Evolutionary conservation across 2,888 invertebrate genomes (phyloP), one percentile per base, ranked within the genome.

Genomic region (Teleogryllus oceanicus): DNA sequence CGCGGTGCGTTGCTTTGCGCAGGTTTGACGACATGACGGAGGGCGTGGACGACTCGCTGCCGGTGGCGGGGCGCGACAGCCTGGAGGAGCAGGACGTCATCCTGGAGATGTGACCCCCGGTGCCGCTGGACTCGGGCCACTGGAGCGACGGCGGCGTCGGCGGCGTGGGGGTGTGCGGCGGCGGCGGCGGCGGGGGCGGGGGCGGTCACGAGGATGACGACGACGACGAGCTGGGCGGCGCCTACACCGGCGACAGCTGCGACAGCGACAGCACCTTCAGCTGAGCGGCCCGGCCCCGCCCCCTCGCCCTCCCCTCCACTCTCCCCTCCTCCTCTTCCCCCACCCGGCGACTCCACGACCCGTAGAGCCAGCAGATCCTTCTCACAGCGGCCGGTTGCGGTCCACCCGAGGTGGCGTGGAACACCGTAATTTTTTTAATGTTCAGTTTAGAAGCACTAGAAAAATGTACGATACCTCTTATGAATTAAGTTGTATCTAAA

Each of bases 1-100:
- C 1, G 21, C 21, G 21, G 21, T 21, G 21, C 21, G 21, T 21
- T 21, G 21, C 37, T 8, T 37, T 37, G 37, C n/a, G 62, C 50
- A 76, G 83, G 80, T 82, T 82, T 80, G 83, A 83, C 74, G 83
- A 83, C 50, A 78, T 82, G 37, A 80, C 82, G 4, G 83, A 83
- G 62, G 80, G 82, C 11, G 77, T 82, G 20, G 83, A 83, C 77
- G 83, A 83, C 80, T 79, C 81, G 13, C 78, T 82, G 16, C 82
- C 81, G 2, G 81, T 75, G 11, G 81, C 81, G 74, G 79, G 78
- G 11, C 80, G 82, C 21, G 81, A 83, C 78, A 82, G 81, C 49
- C 79, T 83, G 37, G 80, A 80, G 11, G 83, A 82, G 76, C 82
- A 83, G 80, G 83, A 82, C 77, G 82, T 81, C 49, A 83, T 83